Evolutionary conservation across 2,113 vertebrate species (phyloP).

Genomic region (Todiramphus saurophagus): DNA sequence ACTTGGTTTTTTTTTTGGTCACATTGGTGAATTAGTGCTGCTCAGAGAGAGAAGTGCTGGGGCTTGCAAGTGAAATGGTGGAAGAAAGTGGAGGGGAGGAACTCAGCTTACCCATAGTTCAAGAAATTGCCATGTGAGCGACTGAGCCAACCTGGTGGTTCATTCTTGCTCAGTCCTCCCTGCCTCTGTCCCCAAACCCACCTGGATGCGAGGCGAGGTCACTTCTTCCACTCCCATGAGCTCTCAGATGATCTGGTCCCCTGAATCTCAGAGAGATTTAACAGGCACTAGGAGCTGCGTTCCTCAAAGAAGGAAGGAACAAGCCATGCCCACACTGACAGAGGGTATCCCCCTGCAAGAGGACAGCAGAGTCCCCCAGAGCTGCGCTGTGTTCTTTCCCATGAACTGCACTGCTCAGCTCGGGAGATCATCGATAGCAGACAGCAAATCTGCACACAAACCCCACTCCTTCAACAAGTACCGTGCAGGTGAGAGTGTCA

Average conservation of each 20-base stretch:
- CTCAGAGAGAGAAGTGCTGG: neutral
- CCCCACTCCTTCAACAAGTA: neutral
- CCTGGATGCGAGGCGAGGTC: neutral
- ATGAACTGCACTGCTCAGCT: neutral
- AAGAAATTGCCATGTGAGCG: neutral
- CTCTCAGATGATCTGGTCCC: neutral
- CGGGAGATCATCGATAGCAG: neutral
- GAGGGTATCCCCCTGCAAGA: neutral
- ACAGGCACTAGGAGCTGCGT: neutral
- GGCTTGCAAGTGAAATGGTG: neutral
- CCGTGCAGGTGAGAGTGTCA: neutral
- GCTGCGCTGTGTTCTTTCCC: neutral
- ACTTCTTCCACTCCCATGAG: neutral
- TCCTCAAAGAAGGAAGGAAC: neutral
- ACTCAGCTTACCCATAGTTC: neutral
- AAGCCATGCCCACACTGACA: neutral
- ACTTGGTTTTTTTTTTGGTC: neutral
- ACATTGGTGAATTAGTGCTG: neutral
- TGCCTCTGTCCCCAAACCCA: neutral
- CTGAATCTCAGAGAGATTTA: neutral
- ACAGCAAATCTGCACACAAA: neutral
- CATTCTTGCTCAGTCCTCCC: neutral
- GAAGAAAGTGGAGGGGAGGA: neutral
- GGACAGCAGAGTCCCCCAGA: neutral
- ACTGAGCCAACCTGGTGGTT: neutral